Evolutionary conservation across 2,888 invertebrate species (phyloP), one percentile per base, ranked within the genome.

Genomic region (Bhutanitis thaidina): DNA sequence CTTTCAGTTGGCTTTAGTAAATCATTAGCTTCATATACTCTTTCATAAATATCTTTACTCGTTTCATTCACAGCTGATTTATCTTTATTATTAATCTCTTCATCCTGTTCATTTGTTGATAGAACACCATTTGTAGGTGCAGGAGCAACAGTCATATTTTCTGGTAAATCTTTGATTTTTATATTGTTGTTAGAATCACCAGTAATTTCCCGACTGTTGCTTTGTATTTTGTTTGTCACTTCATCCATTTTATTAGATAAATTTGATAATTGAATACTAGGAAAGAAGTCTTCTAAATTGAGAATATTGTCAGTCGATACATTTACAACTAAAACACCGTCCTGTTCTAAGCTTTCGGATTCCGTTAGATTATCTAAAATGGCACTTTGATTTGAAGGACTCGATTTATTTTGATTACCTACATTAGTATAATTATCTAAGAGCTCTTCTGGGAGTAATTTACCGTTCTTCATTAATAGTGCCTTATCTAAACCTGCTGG

Each of bases 131-230:
- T 89, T 0, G 89, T 89, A 0, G 89, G 89, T 52, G 89, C 82
- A 12, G 89, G 89, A 39, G 80, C 89, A 7, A 89, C 70, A 3
- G 87, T 88, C 16, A 87, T 64, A 54, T 89, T 88, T n/a, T 86
- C 88, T 15, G 85, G 82, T 13, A 84, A 44, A 38, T 79, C 82
- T 68, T 89, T 90, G 9, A 80, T 71, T 64, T 86, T 89, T 0
- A 90, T 61, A 58, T 90, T 76, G 25, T 71, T 86, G 38, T 86
- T 89, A 14, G 76, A 75, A 64, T 90, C 90, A 7, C 90, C 90
- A 32, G 85, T 90, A 32, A 91, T 91, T 68, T 91, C 91, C 56
- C 90, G 67, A 55, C 89, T 90, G 46, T 91, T 90, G 56, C 90
- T 91, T 62, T 91, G 91, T 39, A 91, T 90, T 68, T 91, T 91